Base-by-base conservation (phyloP, 1,140 invertebrate genomes). In the Lordiphosa clarofinis region DNA sequence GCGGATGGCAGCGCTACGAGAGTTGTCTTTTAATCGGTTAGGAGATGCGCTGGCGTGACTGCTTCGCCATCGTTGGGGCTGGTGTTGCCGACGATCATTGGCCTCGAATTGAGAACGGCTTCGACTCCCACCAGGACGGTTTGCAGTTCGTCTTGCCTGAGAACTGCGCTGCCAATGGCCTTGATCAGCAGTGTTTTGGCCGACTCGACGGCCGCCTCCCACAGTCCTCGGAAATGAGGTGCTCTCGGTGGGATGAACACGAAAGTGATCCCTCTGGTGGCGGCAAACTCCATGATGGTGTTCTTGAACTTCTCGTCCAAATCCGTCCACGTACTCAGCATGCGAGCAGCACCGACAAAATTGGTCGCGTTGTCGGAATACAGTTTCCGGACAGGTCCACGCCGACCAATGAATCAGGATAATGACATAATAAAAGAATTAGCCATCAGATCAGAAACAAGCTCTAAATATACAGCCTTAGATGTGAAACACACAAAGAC, bases 321-420 rank as follows among this genome's bases (percentile, higher is more conserved):
- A 11, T 37, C 42, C 9, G 11, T 24, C 9, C 54, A 43, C 11
- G 47, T 40, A 13, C 48, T 43, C 7, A 89, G 36, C 10, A 35
- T 54, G 12, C 11, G 21, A 6, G 38, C 49, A 1, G 82, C 73
- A 7, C 78, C 73, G 1, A 73, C 55, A 57, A 89, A 88, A 55
- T 87, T 89, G 0, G 87, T 89, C 0, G 70, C 87, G 42, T 84
- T 82, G 38, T 89, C 88, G 4, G 65, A 86, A 19, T 72, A 55
- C 0, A 89, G 58, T 1, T 54, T 56, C 0, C 35, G 15, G 6
- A 46, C 46, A 5, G 70, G 33, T 2, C 71, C 72, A 46, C 63
- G 46, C 7, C 69, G 48, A 5, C 40, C 50, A 3, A 58, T 28
- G 11, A 88, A 86, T 2, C 73, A 46, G 11, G 54, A 35, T 15